Conservation (phyloP, 1,140 invertebrate genomes). For the Dendroctonus valens region DNA sequence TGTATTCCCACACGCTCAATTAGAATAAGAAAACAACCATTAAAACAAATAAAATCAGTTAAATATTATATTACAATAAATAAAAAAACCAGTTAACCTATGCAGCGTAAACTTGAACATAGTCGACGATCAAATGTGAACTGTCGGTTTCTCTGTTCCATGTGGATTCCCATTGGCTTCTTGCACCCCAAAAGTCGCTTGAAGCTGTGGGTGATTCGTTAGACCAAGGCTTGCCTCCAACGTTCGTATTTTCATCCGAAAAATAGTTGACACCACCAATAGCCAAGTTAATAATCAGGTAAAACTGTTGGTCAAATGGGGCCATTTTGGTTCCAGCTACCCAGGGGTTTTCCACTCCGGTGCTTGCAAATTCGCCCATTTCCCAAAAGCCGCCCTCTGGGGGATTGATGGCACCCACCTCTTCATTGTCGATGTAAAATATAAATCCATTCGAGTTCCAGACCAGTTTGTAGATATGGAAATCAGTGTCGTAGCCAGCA, state of each 20-base stretch:
- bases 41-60: too few species aligned
- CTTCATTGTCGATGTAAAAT: slow-evolving; percentile 38
- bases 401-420: slow-evolving; percentile 32
- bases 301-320: slow-evolving; percentile 64
- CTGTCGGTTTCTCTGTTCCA: slow-evolving; percentile 51
- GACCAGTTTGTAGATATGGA: slow-evolving; percentile 55
- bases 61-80: too few species aligned
- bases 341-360: slow-evolving; percentile 48
- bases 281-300: slow-evolving; percentile 60
- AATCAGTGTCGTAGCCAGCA: slow-evolving; percentile 52
- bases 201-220: slow-evolving; percentile 45
- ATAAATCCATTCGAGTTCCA: slow-evolving; percentile 50
- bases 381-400: slow-evolving; percentile 40
- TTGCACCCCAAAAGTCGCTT: slow-evolving; percentile 54
- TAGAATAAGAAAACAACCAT: too few species aligned
- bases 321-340: slow-evolving; percentile 51
- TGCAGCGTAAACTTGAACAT: slow-evolving; percentile 58
- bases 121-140: slow-evolving; percentile 60
- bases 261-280: slow-evolving; percentile 52
- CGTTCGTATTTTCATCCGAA: slow-evolving; percentile 49
- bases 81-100: slow-evolving; percentile 38
- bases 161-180: slow-evolving; percentile 52
- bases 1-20: too few species aligned
- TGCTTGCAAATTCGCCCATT: slow-evolving; percentile 23
- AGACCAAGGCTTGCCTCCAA: slow-evolving; percentile 53